Conservation (phyloP, 2,888 invertebrate species). For the Eupithecia inturbata region DNA sequence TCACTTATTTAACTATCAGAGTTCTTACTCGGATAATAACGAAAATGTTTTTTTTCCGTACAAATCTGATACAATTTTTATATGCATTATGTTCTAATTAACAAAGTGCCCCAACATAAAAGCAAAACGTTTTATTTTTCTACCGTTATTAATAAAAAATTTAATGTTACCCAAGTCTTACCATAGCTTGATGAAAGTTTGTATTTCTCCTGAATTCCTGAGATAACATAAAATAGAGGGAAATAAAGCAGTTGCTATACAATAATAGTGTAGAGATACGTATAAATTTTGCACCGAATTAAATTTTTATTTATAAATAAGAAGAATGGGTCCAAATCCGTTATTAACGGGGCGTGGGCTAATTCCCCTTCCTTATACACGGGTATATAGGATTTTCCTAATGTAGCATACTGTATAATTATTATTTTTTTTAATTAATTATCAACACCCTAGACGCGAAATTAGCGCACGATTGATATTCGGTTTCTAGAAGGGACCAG, state of each 20-base stretch:
- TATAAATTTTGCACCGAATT: not conserved
- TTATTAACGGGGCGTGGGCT: constrained; percentile 56
- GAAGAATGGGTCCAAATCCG: constrained; percentile 53
- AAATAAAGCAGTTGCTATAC: not conserved
- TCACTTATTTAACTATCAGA: constrained; percentile 13
- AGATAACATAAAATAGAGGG: not conserved
- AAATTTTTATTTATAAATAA: not conserved
- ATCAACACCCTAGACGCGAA: constrained; percentile 54
- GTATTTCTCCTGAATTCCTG: not conserved
- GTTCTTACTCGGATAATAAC: constrained; percentile 20
- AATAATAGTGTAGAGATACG: not conserved
- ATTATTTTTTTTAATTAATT: constrained; percentile 78
- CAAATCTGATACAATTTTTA: constrained; percentile 50
- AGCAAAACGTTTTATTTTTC: constrained; percentile 18
- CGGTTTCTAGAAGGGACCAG: constrained; percentile 10
- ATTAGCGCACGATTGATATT: constrained; percentile 25
- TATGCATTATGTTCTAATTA: constrained; percentile 68
- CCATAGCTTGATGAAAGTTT: not conserved
- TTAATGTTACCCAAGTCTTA: not conserved
- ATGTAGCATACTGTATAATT: constrained; percentile 72
- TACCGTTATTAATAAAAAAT: not conserved
- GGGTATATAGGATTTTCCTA: constrained; percentile 68
- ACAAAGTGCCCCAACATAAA: constrained; percentile 55
- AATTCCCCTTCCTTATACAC: constrained; percentile 61
- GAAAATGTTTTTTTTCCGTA: constrained; percentile 30